Percentiles rank a stretch among this genome's conserved stretches.
Evolutionary conservation across 2,113 vertebrate species (phyloP).

Genomic region (Athene noctua): DNA sequence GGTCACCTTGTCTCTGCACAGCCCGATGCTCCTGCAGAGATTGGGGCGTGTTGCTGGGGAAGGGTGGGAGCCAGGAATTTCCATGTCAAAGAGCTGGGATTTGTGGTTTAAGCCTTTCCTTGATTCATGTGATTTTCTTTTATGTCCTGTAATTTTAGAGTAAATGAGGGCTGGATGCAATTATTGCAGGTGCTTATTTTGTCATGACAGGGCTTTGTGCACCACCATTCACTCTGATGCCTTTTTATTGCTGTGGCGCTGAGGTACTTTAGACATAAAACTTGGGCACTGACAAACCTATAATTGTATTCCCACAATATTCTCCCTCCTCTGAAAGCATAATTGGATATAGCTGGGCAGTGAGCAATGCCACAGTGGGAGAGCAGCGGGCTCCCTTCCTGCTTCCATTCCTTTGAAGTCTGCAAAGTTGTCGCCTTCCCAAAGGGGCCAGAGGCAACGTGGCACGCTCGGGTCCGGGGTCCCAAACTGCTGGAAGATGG

Average conservation of each 20-base stretch:
- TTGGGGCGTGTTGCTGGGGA: neutral
- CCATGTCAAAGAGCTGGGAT: neutral
- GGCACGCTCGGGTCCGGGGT: fast-evolving
- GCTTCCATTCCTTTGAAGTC: neutral
- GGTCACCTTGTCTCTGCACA: neutral
- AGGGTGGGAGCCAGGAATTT: neutral
- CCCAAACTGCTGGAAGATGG: neutral
- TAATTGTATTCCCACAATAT: neutral
- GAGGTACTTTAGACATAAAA: neutral
- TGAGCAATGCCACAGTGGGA: neutral
- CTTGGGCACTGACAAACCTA: neutral
- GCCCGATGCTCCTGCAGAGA: neutral
- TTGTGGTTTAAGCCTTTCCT: neutral
- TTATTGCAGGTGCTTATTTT: constrained; percentile 10
- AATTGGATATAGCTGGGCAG: neutral
- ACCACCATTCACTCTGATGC: neutral
- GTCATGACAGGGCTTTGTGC: neutral
- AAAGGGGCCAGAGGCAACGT: fast-evolving
- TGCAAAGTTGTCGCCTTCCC: neutral
- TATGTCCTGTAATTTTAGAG: neutral
- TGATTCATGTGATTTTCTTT: neutral
- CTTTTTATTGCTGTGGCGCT: neutral
- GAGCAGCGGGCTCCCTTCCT: neutral
- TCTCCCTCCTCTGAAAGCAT: neutral
- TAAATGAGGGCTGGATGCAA: neutral